Evolutionary conservation across 1,140 invertebrate genomes (phyloP).

Genomic region (Drosophila lacertosa): DNA sequence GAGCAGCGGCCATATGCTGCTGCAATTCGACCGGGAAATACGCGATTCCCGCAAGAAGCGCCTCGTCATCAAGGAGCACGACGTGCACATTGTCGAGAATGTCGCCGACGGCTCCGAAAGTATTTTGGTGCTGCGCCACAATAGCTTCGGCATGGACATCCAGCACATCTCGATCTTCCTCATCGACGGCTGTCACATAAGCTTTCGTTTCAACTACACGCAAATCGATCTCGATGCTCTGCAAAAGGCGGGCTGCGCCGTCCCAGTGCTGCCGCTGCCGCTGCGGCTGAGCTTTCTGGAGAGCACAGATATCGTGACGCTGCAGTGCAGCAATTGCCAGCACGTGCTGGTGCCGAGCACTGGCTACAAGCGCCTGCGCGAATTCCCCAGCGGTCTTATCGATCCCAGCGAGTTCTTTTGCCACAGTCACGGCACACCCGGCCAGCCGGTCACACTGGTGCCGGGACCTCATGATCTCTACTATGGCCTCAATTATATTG

Average conservation of each 20-base stretch:
- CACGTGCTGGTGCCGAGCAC: constrained; percentile 26
- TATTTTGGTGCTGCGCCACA: constrained; percentile 38
- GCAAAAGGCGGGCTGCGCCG: constrained; percentile 19
- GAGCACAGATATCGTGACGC: constrained; percentile 3
- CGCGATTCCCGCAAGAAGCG: constrained; percentile 30
- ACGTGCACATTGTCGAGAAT: constrained; percentile 47
- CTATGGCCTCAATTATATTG: constrained; percentile 71
- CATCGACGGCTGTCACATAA: constrained; percentile 34
- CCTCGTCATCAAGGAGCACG: constrained; percentile 53
- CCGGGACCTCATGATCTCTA: constrained; percentile 55
- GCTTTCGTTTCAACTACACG: constrained; percentile 63
- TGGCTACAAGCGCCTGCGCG: constrained; percentile 51
- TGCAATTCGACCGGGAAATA: constrained; percentile 46
- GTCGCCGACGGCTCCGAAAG: background rate
- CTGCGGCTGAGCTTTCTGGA: constrained; percentile 34
- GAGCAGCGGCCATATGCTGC: constrained; percentile 45
- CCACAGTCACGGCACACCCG: constrained; percentile 45
- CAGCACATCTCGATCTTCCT: constrained; percentile 45
- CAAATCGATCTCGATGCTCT: constrained; percentile 48
- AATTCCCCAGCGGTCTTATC: constrained; percentile 68
- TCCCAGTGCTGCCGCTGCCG: constrained; percentile 16
- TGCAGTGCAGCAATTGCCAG: constrained; percentile 46
- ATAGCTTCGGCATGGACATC: constrained; percentile 59
- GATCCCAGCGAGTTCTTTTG: constrained; percentile 78
- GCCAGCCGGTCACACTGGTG: constrained; percentile 31